phyloP scores from a whole-genome alignment of 2,888 invertebrate genomes.

The Troilus luridus region DNA sequence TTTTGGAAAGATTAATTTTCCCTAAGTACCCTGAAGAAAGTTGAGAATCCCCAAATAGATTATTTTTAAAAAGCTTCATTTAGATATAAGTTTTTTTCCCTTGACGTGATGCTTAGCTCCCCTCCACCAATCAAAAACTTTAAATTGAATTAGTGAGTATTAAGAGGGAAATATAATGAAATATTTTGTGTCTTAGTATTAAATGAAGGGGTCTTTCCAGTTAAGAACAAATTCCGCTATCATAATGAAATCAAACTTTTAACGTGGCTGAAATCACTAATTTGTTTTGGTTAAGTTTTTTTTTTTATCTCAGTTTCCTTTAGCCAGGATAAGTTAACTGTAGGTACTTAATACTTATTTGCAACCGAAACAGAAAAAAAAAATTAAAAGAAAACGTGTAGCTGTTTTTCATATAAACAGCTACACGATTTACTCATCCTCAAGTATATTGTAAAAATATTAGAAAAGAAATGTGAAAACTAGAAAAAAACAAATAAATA shows the following conservation, averaged over 20 bases:
- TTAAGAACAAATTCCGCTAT: slow-evolving; percentile 39
- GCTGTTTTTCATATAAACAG: no score
- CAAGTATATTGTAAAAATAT: no score
- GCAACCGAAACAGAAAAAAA: not conserved
- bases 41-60: slow-evolving; percentile 12
- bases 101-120: slow-evolving; percentile 12
- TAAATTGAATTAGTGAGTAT: slow-evolving; percentile 47
- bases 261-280: slow-evolving; percentile 33
- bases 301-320: not conserved
- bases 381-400: no score
- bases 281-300: slow-evolving; percentile 5
- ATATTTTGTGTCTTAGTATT: slow-evolving; percentile 37
- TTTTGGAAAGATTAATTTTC: slow-evolving; percentile 33
- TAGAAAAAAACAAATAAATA: no score
- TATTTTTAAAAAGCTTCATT: slow-evolving; percentile 44
- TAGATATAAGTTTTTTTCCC: slow-evolving; percentile 31
- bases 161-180: slow-evolving; percentile 46
- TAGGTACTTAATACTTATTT: not conserved
- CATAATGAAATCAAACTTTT: slow-evolving; percentile 39
- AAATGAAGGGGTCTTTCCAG: slow-evolving; percentile 34
- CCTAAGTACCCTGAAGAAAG: slow-evolving; percentile 20
- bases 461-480: no score
- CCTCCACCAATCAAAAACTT: slow-evolving; percentile 35
- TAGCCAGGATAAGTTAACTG: not conserved
- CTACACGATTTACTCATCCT: no score